These are phyloP conservation scores for Apostichopus leukothele DNA, from an alignment of 53 echinoderm and acorn worm species.

Conservation along the genomic window DNA sequence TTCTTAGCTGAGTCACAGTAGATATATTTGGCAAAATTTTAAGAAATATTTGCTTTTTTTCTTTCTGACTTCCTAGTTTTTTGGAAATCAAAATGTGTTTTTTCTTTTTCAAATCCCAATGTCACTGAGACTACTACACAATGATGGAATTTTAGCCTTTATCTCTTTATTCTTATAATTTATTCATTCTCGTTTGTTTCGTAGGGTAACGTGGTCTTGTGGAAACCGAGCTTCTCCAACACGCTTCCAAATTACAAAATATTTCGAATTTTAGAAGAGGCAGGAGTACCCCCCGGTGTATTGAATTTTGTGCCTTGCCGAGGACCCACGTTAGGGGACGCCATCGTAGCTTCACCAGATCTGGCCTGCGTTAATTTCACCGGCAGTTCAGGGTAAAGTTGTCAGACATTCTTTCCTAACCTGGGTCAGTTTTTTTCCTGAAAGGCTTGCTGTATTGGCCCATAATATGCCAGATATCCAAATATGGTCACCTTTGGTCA, in stretches of 20 bases:
- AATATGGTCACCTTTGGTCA: too few relatives aligned
- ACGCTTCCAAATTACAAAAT: conserved; percentile 76
- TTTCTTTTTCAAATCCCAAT: not conserved
- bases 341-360: conserved; percentile 75
- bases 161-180: not conserved
- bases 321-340: conserved; percentile 83
- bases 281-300: conserved; percentile 85
- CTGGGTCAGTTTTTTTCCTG: too few relatives aligned
- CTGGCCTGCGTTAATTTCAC: conserved; percentile 89
- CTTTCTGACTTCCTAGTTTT: too few relatives aligned
- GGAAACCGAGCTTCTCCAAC: conserved; percentile 89
- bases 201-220: conserved; percentile 87
- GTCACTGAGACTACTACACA: not conserved
- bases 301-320: conserved; percentile 86
- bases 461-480: too few relatives aligned
- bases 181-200: not conserved
- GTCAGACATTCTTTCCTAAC: not conserved
- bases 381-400: conserved; percentile 83
- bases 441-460: too few relatives aligned
- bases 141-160: not conserved
- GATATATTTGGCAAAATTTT: too few relatives aligned
- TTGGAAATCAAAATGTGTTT: conserved; percentile 29
- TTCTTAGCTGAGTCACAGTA: too few relatives aligned
- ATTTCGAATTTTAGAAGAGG: conserved; percentile 81
- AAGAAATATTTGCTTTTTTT: too few relatives aligned